phyloP scores from a whole-genome alignment of 2,888 invertebrate genomes.

The Incurvaria masculella region DNA sequence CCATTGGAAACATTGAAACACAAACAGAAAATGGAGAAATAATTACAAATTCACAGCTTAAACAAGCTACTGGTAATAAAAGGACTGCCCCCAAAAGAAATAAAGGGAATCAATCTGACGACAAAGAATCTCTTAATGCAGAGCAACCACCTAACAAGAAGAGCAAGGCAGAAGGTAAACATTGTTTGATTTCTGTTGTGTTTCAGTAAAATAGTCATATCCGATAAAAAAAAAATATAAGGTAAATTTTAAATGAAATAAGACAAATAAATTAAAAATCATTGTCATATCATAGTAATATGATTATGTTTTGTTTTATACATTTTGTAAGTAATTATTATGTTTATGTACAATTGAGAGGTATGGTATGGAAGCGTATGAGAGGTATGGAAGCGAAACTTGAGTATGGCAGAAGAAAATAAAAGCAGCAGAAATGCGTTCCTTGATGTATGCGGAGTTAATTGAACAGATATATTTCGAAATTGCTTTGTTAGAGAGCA shows the following conservation, averaged over 20 bases:
- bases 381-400: slow-evolving; percentile 29
- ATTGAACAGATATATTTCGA: no score
- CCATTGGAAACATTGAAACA: background rate
- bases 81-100: background rate
- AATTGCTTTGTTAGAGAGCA: no score
- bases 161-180: slow-evolving; percentile 28
- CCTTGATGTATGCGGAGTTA: no score
- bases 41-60: slow-evolving; percentile 4
- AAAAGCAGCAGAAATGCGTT: slow-evolving; percentile 31
- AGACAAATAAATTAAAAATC: background rate
- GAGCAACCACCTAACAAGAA: slow-evolving; percentile 5
- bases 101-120: slow-evolving; percentile 5
- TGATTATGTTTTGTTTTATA: background rate
- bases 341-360: slow-evolving; percentile 20
- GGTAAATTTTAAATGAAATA: background rate
- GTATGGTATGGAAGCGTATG: slow-evolving; percentile 22
- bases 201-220: background rate
- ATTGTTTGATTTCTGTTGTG: no score
- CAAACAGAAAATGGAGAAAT: background rate
- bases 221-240: slow-evolving; percentile 5
- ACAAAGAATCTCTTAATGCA: slow-evolving; percentile 6
- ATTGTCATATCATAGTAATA: slow-evolving; percentile 5
- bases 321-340: slow-evolving; percentile 15
- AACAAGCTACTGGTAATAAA: slow-evolving; percentile 1
- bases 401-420: slow-evolving; percentile 36